Evolutionary conservation across 2,888 invertebrate genomes (phyloP), one percentile per base, ranked within the genome.

Genomic region (Scaptomyza reducta): DNA sequence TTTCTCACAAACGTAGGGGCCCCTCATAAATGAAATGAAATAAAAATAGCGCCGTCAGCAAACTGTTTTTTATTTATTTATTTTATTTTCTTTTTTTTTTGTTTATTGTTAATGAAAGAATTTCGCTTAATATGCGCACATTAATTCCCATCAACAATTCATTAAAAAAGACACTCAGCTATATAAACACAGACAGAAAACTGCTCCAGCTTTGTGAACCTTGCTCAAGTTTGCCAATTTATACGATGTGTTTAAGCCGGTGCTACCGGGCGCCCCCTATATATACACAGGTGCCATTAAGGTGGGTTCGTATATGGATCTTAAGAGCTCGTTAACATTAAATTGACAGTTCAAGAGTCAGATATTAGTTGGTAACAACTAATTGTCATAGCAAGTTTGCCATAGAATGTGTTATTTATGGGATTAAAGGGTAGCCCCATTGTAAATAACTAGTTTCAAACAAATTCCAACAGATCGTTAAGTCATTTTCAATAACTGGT

Each of bases 131-230:
- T 87, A 82, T 82, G 82, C 88, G 62, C 82, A 87, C 88, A 82
- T 85, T 85, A 87, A 88, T 86, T 85, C 70, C 69, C 86, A 82
- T 85, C 80, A 82, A 54, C 79, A 79, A 85, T 78, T 85, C 88
- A 87, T 87, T 82, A 73, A 81, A 71, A 67, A 47, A 13, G 14
- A 74, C 66, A 80, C 66, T 63, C 47, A 49, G 25, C 66, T 60
- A 63, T 64, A 74, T 60, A 57, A 65, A 57, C 59, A 65, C 53
- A 65, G 42, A 57, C 16, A 22, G 14, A 60, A 64, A 57, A 47
- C 22, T 41, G 41, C 27, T 41, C 59, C 47, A 53, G 22, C 47
- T 45, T 41, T 29, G 31, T 67, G 35, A 60, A 31, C 35, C 42
- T 59, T 22, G 54, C 40, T 44, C 31, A 14, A 45, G 40, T 35